These are phyloP conservation scores for Hippocampus mohnikei DNA, from an alignment of 2,113 vertebrate species.

Conservation along the genomic window DNA sequence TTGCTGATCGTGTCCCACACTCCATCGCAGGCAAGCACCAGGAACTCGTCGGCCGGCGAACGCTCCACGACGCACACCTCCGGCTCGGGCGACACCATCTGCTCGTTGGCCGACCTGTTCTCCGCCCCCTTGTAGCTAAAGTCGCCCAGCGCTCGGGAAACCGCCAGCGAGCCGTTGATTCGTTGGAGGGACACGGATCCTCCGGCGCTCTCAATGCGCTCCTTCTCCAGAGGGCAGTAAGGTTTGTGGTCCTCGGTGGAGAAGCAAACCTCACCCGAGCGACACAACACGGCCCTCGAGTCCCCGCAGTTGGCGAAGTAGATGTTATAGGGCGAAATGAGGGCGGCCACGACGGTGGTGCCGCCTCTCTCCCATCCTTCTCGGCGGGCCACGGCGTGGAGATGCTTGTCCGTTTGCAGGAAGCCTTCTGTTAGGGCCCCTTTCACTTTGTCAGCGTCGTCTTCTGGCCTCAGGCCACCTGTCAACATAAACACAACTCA, in stretches of 20 bases:
- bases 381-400: constrained; percentile 66
- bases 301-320: constrained; percentile 80
- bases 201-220: constrained; percentile 77
- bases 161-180: constrained; percentile 80
- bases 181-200: constrained; percentile 75
- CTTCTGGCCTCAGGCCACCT: constrained; percentile 69
- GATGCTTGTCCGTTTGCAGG: constrained; percentile 72
- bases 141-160: constrained; percentile 79
- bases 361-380: constrained; percentile 76
- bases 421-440: constrained; percentile 69
- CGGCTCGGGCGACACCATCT: constrained; percentile 81
- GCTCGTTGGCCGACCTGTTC: constrained; percentile 69
- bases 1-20: constrained; percentile 80
- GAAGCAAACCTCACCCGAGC: constrained; percentile 71
- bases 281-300: constrained; percentile 77
- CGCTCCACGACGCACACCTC: constrained; percentile 76
- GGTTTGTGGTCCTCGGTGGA: constrained; percentile 82
- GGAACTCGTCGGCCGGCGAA: constrained; percentile 74
- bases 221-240: constrained; percentile 73
- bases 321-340: constrained; percentile 75
- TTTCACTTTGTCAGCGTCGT: constrained; percentile 64
- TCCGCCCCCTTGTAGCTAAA: constrained; percentile 79
- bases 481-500: constrained; percentile 12
- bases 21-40: constrained; percentile 80
- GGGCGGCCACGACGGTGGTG: constrained; percentile 70